These are phyloP conservation scores for Spea bombifrons DNA, from an alignment of 2,113 vertebrate genomes.

Conservation along the genomic window DNA sequence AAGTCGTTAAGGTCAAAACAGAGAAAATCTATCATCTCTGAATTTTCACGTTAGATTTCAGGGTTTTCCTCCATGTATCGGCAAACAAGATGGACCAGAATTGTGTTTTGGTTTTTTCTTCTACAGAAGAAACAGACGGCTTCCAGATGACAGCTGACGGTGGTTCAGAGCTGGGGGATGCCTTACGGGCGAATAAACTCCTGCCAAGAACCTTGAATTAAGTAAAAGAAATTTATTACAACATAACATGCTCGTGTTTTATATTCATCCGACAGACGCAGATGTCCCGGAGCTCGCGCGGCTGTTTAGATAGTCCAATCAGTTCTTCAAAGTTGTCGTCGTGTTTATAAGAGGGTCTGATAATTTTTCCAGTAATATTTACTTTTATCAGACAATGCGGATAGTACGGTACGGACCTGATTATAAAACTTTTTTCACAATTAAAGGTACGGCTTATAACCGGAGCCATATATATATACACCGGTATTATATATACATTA, in stretches of 20 bases:
- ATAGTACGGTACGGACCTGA: too few relatives aligned
- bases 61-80: too few relatives aligned
- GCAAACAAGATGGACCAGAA: too few relatives aligned
- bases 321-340: slow-evolving; percentile 12
- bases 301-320: slow-evolving; percentile 22
- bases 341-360: neutral
- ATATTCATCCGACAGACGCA: slow-evolving; percentile 27
- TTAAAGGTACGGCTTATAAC: too few relatives aligned
- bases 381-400: neutral
- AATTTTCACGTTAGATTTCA: too few relatives aligned
- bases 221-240: slow-evolving; percentile 37
- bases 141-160: slow-evolving; percentile 37
- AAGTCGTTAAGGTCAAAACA: too few relatives aligned
- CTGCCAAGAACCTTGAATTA: slow-evolving; percentile 34
- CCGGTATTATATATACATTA: too few relatives aligned
- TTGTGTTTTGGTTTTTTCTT: neutral
- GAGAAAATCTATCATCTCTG: too few relatives aligned
- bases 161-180: slow-evolving; percentile 15
- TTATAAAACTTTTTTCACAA: too few relatives aligned
- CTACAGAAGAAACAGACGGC: slow-evolving; percentile 32
- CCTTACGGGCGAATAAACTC: slow-evolving; percentile 28
- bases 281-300: slow-evolving; percentile 28
- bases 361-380: neutral
- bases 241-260: slow-evolving; percentile 32
- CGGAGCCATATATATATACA: too few relatives aligned